phyloP scores from a whole-genome alignment of 1,140 invertebrate genomes.

The Macrosteles quadrilineatus region DNA sequence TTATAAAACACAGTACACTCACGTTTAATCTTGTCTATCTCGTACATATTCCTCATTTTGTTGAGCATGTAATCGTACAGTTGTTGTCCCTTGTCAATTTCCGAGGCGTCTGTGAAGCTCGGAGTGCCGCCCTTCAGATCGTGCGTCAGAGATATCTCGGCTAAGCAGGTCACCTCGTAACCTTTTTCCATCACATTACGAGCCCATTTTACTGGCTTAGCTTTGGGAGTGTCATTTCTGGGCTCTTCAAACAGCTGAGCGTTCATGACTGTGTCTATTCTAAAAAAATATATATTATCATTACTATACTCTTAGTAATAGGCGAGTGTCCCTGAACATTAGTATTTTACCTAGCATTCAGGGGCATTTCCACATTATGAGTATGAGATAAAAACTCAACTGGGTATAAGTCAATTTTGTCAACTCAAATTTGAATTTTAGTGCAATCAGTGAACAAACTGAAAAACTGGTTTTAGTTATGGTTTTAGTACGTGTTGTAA shows the following conservation, averaged over 20 bases:
- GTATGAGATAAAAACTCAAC: too few species aligned
- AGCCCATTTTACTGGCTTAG: not conserved
- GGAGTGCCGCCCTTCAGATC: not conserved
- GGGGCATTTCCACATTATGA: too few species aligned
- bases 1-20: not conserved
- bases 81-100: not conserved
- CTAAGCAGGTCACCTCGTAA: not conserved
- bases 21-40: not conserved
- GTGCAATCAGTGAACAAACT: too few species aligned
- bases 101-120: not conserved
- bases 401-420: too few species aligned
- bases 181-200: constrained; percentile 2
- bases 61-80: not conserved
- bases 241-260: constrained; percentile 5
- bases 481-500: too few species aligned
- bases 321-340: too few species aligned
- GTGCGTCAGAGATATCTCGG: not conserved
- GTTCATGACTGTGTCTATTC: not conserved
- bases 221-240: not conserved
- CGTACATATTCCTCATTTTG: not conserved
- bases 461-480: too few species aligned
- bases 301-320: too few species aligned
- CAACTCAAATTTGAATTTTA: too few species aligned
- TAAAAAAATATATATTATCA: not conserved
- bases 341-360: too few species aligned